A percentile compares a stretch with the other conserved stretches of the same genome.
Conservation (phyloP, 2,888 invertebrate species). For the Hetaerina titia region DNA sequence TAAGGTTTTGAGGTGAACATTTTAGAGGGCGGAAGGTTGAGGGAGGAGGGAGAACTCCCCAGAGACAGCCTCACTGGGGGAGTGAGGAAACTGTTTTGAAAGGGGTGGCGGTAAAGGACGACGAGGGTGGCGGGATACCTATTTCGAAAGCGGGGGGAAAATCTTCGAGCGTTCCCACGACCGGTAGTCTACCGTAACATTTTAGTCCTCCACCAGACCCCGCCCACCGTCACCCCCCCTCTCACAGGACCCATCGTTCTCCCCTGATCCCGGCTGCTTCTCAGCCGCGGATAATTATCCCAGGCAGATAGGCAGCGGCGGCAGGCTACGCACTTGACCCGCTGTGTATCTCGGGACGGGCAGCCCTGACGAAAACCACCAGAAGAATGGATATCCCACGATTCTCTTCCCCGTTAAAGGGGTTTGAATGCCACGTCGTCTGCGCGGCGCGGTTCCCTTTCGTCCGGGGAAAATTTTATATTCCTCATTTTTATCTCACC, state of each 20-base stretch:
- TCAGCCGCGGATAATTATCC: not conserved
- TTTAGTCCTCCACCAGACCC: not conserved
- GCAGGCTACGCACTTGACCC: not conserved
- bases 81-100: not conserved
- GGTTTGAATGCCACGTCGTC: no score
- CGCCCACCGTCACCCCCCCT: not conserved
- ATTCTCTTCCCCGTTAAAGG: not conserved
- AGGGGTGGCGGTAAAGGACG: not conserved
- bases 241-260: not conserved
- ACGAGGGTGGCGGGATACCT: not conserved
- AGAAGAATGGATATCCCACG: not conserved
- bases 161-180: not conserved
- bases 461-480: not conserved
- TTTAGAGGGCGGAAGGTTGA: not conserved
- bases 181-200: not conserved
- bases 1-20: slow-evolving; percentile 12
- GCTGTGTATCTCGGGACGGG: not conserved
- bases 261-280: not conserved
- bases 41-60: not conserved
- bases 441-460: no score
- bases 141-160: not conserved
- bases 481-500: not conserved
- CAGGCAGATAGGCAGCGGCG: not conserved
- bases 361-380: not conserved
- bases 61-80: not conserved